Conservation (phyloP, 2,888 invertebrate genomes). For the Cryptocheilus praepositus region DNA sequence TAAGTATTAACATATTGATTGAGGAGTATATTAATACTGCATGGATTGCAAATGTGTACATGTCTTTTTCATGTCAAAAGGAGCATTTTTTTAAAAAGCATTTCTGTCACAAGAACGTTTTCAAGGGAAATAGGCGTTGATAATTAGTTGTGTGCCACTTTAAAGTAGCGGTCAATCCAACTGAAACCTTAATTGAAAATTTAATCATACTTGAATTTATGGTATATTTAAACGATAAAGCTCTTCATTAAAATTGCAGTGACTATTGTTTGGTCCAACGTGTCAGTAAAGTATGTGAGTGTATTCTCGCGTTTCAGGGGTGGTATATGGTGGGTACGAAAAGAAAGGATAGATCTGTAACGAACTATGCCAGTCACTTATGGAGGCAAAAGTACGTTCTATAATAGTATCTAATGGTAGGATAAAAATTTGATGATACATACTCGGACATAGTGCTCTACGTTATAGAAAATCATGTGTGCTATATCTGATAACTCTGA, state of each 20-base stretch:
- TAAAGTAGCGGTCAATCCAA: constrained; percentile 29
- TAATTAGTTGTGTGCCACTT: constrained; percentile 23
- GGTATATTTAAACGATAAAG: constrained; percentile 35
- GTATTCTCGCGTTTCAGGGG: constrained; percentile 31
- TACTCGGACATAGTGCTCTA: too few species aligned
- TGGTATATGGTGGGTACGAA: constrained; percentile 24
- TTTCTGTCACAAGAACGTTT: constrained; percentile 26
- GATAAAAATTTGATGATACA: too few species aligned
- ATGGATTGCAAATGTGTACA: constrained; percentile 59
- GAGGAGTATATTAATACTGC: constrained; percentile 40
- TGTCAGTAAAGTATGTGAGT: constrained; percentile 32
- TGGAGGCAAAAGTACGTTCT: too few species aligned
- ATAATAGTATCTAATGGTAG: too few species aligned
- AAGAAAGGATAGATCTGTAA: too few species aligned
- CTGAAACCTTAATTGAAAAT: constrained; percentile 37
- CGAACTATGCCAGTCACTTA: too few species aligned
- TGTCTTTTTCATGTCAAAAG: constrained; percentile 54
- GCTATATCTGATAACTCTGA: too few species aligned
- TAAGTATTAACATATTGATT: constrained; percentile 30
- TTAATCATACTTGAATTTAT: constrained; percentile 28
- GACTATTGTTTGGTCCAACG: constrained; percentile 18
- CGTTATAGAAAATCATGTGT: too few species aligned
- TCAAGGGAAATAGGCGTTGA: not conserved
- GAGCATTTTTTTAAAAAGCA: constrained; percentile 41
- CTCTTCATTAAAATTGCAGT: constrained; percentile 19